A percentile compares a stretch with the other conserved stretches of the same genome.
These are phyloP conservation scores for Pseudochromis fuscus DNA, from an alignment of 2,797 vertebrate species.

Conservation along the genomic window DNA sequence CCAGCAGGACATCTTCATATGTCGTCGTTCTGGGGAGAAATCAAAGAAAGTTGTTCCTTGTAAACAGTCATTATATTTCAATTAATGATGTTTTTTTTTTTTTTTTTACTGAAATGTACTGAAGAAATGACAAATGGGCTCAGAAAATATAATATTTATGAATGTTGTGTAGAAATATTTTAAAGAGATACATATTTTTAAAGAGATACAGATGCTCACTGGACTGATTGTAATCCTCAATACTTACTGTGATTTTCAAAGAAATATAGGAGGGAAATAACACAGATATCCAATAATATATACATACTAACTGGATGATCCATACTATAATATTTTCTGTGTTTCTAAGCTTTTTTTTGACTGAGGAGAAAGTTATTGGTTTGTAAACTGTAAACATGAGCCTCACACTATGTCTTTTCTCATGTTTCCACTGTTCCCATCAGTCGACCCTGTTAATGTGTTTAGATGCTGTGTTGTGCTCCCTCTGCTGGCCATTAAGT, in stretches of 20 bases:
- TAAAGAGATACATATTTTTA: background rate
- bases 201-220: background rate
- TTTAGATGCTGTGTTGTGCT: background rate
- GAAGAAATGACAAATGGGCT: background rate
- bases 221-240: background rate
- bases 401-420: background rate
- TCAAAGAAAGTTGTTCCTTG: background rate
- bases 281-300: too few relatives aligned
- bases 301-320: too few relatives aligned
- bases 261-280: too few relatives aligned
- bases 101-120: background rate
- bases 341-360: background rate
- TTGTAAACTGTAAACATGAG: background rate
- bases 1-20: slow-evolving; percentile 85
- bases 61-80: background rate
- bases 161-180: background rate
- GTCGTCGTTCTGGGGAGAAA: slow-evolving; percentile 82
- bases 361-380: background rate
- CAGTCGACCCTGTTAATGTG: background rate
- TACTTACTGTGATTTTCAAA: too few relatives aligned
- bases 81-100: background rate
- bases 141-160: background rate
- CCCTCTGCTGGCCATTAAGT: background rate
- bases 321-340: too few relatives aligned
- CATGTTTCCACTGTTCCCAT: background rate